These are phyloP conservation scores for Calyptommatus sinebrachiatus DNA, from an alignment of 2,113 vertebrate genomes.

Conservation along the genomic window DNA sequence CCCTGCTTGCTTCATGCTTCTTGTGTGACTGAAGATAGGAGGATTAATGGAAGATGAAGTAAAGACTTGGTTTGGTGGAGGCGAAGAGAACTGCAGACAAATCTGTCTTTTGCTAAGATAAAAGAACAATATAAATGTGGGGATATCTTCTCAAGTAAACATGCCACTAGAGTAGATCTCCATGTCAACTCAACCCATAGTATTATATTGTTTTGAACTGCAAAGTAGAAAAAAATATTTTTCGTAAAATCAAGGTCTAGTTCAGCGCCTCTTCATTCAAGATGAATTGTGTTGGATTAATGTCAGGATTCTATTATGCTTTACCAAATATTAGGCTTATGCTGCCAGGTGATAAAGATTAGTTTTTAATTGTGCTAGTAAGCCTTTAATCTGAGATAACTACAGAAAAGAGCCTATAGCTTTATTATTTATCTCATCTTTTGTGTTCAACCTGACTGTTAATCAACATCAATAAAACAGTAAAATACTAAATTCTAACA, in stretches of 20 bases:
- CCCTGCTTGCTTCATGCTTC: neutral
- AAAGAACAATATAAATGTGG: neutral
- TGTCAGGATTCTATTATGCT: neutral
- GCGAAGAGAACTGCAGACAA: neutral
- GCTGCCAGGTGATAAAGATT: neutral
- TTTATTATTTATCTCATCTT: neutral
- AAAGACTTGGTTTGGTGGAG: neutral
- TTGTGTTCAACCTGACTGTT: neutral
- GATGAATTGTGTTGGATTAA: neutral
- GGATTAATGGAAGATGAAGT: neutral
- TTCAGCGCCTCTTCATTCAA: neutral
- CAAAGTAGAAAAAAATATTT: neutral
- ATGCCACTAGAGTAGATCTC: neutral
- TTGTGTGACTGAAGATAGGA: neutral
- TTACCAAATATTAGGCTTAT: neutral
- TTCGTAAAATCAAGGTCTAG: neutral
- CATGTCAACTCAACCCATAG: neutral
- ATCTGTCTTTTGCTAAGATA: neutral
- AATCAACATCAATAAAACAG: slow-evolving; percentile 6
- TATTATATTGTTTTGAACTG: neutral
- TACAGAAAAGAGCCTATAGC: neutral
- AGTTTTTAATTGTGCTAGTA: neutral
- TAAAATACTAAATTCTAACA: neutral
- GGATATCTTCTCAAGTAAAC: neutral
- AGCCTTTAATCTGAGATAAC: neutral